These are phyloP conservation scores for Vimba vimba DNA, from an alignment of 2,113 vertebrate species.

Conservation along the genomic window DNA sequence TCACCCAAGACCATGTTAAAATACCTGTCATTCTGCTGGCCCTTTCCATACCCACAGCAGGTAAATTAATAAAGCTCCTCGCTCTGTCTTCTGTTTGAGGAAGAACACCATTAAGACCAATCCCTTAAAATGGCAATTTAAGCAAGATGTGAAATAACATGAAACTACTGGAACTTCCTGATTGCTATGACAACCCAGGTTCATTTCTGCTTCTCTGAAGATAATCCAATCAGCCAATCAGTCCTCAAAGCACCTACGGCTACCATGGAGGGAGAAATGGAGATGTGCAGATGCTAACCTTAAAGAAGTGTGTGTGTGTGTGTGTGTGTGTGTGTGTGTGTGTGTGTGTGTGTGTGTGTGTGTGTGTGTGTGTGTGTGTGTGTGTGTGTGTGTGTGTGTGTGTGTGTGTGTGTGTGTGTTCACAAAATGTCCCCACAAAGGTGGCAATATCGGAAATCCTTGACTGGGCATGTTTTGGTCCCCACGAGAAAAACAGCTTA, in stretches of 20 bases:
- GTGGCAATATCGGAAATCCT: too few species aligned
- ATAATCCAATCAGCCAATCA: slow-evolving; percentile 8
- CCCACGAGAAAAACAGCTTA: too few species aligned
- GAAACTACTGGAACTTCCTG: slow-evolving; percentile 48
- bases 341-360: too few species aligned
- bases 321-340: too few species aligned
- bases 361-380: too few species aligned
- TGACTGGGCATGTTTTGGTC: too few species aligned
- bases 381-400: too few species aligned
- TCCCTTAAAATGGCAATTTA: slow-evolving; percentile 58
- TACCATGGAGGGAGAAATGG: neutral
- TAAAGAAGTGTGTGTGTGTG: neutral
- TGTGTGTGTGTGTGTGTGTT: too few species aligned
- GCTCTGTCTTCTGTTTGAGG: slow-evolving; percentile 46
- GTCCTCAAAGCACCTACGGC: slow-evolving; percentile 12
- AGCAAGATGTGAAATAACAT: slow-evolving; percentile 56
- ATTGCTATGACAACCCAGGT: slow-evolving; percentile 62
- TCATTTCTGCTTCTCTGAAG: slow-evolving; percentile 57
- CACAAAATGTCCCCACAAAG: too few species aligned
- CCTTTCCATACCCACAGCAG: slow-evolving; percentile 16
- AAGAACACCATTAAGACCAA: slow-evolving; percentile 53
- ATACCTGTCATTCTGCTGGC: slow-evolving; percentile 30
- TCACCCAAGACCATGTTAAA: slow-evolving; percentile 27
- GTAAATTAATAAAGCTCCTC: slow-evolving; percentile 48
- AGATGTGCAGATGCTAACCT: neutral